Conservation (phyloP, 2,888 invertebrate genomes). For the Himalopsyche anomala region DNA sequence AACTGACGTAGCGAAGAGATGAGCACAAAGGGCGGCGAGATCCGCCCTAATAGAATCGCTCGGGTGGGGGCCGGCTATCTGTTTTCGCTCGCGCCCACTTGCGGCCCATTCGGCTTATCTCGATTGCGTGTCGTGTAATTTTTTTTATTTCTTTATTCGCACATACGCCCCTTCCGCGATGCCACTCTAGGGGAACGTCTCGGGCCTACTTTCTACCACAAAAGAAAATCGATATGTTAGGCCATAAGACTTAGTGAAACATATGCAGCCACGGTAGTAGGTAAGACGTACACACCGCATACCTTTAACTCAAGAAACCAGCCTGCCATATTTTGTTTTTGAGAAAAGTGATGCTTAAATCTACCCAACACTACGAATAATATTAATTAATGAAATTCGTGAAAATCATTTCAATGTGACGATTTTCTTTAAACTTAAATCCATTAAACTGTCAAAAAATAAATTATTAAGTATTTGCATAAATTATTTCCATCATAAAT, state of each 20-base stretch:
- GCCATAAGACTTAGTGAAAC: background rate
- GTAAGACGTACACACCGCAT: background rate
- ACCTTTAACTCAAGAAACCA: too few relatives aligned
- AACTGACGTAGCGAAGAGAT: slow-evolving; percentile 13
- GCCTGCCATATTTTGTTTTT: too few relatives aligned
- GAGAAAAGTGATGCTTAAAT: too few relatives aligned
- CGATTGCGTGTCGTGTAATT: slow-evolving; percentile 59
- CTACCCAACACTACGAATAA: too few relatives aligned
- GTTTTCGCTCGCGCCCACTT: slow-evolving; percentile 41
- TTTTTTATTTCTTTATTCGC: slow-evolving; percentile 54
- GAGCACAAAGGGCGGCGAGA: slow-evolving; percentile 31
- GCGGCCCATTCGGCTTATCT: slow-evolving; percentile 57
- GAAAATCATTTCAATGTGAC: too few relatives aligned
- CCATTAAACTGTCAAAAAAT: too few relatives aligned
- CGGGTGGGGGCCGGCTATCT: slow-evolving; percentile 48
- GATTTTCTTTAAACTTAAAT: too few relatives aligned
- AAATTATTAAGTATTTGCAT: too few relatives aligned
- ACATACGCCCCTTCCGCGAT: slow-evolving; percentile 23
- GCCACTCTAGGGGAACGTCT: slow-evolving; percentile 34
- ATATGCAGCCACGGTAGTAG: background rate
- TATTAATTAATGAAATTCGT: too few relatives aligned
- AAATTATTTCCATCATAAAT: too few relatives aligned
- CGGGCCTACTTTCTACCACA: slow-evolving; percentile 18
- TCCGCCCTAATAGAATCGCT: slow-evolving; percentile 44
- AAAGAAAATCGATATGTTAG: slow-evolving; percentile 4